Conservation (phyloP, 2,113 vertebrate species). For the Urocynchramus pylzowi region DNA sequence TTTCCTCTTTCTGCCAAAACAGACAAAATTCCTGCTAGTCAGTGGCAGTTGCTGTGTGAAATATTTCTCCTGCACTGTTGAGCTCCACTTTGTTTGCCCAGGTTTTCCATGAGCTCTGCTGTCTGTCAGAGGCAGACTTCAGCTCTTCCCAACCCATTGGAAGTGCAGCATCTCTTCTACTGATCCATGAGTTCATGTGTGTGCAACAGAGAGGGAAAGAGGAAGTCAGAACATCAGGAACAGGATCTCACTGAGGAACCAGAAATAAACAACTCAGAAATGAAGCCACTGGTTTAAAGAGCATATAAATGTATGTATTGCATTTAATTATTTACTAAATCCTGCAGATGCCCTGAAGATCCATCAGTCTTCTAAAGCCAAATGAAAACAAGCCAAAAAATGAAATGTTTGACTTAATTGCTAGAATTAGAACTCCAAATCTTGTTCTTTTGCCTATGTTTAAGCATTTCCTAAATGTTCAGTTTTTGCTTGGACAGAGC, state of each 20-base stretch:
- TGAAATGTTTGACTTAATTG: neutral
- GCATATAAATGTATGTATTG: too few relatives aligned
- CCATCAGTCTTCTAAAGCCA: neutral
- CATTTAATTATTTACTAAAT: neutral
- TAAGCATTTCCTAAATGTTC: neutral
- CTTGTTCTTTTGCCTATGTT: neutral
- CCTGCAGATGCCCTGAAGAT: neutral
- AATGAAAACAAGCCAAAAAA: neutral
- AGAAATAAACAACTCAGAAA: neutral
- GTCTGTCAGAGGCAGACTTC: neutral
- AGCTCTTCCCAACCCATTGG: neutral
- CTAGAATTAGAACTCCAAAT: neutral
- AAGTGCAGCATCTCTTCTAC: neutral
- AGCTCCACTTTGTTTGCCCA: neutral
- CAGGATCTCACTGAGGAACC: neutral
- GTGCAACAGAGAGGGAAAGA: neutral
- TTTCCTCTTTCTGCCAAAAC: neutral
- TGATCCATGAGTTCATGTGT: neutral
- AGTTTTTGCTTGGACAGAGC: neutral
- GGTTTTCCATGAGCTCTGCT: neutral
- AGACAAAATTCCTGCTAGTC: neutral
- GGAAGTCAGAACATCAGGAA: neutral
- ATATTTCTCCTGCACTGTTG: neutral
- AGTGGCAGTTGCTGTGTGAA: neutral
- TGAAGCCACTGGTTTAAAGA: neutral